A percentile compares a stretch with the other conserved stretches of the same genome.
phyloP scores from a whole-genome alignment of 2,113 vertebrate genomes.

The Cebus imitator region DNA sequence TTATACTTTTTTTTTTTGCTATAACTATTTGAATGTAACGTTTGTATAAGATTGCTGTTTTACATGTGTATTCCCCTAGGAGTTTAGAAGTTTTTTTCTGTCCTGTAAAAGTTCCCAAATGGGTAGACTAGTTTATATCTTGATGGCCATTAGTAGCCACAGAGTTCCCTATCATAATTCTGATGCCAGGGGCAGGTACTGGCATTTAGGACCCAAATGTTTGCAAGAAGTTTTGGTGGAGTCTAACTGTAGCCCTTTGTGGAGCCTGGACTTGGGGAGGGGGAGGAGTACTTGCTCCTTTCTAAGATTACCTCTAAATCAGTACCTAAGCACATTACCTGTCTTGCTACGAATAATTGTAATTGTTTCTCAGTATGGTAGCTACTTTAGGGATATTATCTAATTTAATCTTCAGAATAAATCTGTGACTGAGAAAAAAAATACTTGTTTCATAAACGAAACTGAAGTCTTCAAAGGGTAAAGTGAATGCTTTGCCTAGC shows the following conservation, averaged over 20 bases:
- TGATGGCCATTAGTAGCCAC: background rate
- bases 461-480: background rate
- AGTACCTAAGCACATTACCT: background rate
- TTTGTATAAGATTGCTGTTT: conserved; percentile 28
- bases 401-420: conserved; percentile 42
- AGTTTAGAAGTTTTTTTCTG: background rate
- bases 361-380: background rate
- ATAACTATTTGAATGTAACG: conserved; percentile 29
- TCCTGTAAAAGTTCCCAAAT: background rate
- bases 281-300: background rate
- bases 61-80: background rate
- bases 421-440: conserved; percentile 5
- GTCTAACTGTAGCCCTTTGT: background rate
- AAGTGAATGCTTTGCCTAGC: background rate
- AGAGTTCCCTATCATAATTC: background rate
- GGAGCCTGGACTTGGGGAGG: background rate
- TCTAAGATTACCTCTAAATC: background rate
- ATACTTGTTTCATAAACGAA: background rate
- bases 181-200: background rate
- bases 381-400: background rate
- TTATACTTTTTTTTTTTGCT: conserved; percentile 18
- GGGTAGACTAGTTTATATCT: background rate
- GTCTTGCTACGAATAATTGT: background rate
- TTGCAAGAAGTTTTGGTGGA: background rate
- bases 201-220: background rate